phyloP scores from a whole-genome alignment of 2,113 vertebrate genomes.

The Phylloscopus trochilus region DNA sequence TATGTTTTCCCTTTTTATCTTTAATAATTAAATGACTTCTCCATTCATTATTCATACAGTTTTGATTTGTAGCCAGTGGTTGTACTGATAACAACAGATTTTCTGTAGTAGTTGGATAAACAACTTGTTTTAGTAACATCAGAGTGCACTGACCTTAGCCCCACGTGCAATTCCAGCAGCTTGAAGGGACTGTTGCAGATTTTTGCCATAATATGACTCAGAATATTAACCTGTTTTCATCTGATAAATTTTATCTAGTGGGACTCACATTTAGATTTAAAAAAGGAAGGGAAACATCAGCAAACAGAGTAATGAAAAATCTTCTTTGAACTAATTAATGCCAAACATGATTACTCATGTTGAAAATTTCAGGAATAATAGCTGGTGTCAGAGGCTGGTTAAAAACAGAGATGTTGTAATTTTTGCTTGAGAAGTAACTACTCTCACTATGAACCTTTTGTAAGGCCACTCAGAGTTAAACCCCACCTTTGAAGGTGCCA shows the following conservation, averaged over 20 bases:
- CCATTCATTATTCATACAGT: conserved; percentile 55
- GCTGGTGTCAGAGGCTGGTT: neutral
- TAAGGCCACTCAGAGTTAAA: neutral
- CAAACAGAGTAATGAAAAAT: neutral
- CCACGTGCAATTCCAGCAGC: neutral
- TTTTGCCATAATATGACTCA: neutral
- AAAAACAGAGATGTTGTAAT: neutral
- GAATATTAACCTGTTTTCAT: neutral
- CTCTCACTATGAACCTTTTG: neutral
- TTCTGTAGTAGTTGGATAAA: conserved; percentile 34
- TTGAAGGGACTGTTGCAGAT: neutral
- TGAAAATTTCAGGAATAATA: neutral
- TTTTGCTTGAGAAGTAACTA: neutral
- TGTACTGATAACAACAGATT: conserved; percentile 32
- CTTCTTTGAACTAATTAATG: neutral
- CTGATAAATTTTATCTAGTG: neutral
- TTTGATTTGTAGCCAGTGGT: conserved; percentile 47
- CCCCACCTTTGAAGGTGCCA: neutral
- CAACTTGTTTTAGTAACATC: conserved; percentile 16
- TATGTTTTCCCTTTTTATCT: conserved; percentile 11
- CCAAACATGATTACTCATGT: neutral
- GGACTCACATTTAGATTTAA: neutral
- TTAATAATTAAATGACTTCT: conserved; percentile 52
- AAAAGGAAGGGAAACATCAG: neutral
- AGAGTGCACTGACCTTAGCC: neutral